A percentile compares a stretch with the other conserved stretches of the same genome.
Evolutionary conservation across 2,797 vertebrate species (phyloP).

Genomic region (Tenualosa thibaudeaui): DNA sequence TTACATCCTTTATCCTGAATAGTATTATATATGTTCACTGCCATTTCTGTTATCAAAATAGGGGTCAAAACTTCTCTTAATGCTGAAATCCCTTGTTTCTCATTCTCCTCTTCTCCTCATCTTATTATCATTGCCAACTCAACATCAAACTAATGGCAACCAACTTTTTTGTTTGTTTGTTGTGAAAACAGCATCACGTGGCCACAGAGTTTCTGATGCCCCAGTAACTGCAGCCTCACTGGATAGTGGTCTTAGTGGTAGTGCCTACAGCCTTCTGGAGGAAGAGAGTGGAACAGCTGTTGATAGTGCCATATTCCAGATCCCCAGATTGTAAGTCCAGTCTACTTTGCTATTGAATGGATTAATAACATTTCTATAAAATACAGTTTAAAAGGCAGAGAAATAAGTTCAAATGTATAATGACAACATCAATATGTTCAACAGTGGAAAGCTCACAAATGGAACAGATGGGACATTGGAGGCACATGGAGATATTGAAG

Average conservation of each 20-base stretch:
- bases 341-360: not conserved
- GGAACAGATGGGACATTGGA: constrained; percentile 73
- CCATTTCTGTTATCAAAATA: no score
- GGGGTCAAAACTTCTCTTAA: no score
- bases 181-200: constrained; percentile 82
- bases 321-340: constrained; percentile 90
- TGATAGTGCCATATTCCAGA: constrained; percentile 91
- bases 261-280: constrained; percentile 89
- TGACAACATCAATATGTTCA: constrained; percentile 1
- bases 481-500: constrained; percentile 82
- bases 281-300: constrained; percentile 85
- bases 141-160: constrained; percentile 52
- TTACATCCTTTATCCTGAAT: no score
- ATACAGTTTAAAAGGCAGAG: not conserved
- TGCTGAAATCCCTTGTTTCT: constrained; percentile 38
- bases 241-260: constrained; percentile 89
- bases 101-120: constrained; percentile 60
- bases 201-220: constrained; percentile 84
- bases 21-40: no score
- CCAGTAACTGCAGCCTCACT: constrained; percentile 90
- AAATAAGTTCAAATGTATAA: not conserved
- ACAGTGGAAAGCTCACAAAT: constrained; percentile 92
- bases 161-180: constrained; percentile 40
- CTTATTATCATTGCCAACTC: constrained; percentile 53
- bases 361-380: not conserved